A percentile compares a stretch with the other conserved stretches of the same genome.
phyloP scores from a whole-genome alignment of 2,888 invertebrate genomes.

The Chloroclystis v-ata region DNA sequence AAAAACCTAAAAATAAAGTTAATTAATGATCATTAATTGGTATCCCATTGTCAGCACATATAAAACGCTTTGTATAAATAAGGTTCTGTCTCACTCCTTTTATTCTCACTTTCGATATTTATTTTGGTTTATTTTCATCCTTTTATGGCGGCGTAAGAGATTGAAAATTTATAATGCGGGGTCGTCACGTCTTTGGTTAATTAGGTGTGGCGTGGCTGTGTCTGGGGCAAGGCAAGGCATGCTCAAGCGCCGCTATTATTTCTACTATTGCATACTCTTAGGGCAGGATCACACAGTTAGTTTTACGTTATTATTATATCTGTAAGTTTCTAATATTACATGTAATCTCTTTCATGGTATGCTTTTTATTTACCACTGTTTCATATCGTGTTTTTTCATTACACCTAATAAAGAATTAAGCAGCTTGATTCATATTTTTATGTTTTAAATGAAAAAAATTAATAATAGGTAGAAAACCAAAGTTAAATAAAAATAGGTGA shows the following conservation, averaged over 20 bases:
- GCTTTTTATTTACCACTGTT: no score
- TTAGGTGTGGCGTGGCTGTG: conserved; percentile 56
- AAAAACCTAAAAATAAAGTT: conserved; percentile 8
- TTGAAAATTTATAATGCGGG: conserved; percentile 68
- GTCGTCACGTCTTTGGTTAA: conserved; percentile 68
- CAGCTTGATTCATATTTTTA: no score
- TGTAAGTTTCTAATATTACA: no score
- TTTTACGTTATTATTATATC: no score
- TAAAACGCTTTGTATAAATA: conserved; percentile 30
- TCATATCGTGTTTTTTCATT: no score
- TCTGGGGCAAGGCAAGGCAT: conserved; percentile 41
- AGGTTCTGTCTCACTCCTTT: conserved; percentile 24
- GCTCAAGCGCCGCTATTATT: conserved; percentile 55
- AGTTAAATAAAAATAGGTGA: no score
- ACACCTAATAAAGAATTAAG: no score
- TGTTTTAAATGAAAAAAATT: no score
- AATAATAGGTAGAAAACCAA: no score
- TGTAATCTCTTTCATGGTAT: no score
- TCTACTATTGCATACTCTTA: conserved; percentile 44
- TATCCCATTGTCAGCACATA: conserved; percentile 29
- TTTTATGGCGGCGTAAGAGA: conserved; percentile 49
- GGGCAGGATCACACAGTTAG: conserved; percentile 18
- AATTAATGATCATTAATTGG: conserved; percentile 26
- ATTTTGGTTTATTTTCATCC: conserved; percentile 29
- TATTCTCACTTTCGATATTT: conserved; percentile 41